These are phyloP conservation scores for Meloe dianella DNA, from an alignment of 2,888 invertebrate species.

Conservation along the genomic window DNA sequence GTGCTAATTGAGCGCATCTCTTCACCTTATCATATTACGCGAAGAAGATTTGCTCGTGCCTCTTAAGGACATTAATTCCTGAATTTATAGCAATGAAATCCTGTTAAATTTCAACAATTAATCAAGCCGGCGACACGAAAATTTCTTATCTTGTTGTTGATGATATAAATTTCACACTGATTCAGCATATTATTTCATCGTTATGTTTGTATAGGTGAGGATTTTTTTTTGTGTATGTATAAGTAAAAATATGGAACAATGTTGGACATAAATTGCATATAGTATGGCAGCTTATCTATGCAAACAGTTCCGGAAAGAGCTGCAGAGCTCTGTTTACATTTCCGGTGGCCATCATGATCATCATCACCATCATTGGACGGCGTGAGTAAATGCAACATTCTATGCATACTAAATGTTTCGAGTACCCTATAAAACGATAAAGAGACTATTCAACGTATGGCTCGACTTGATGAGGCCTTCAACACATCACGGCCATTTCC, in stretches of 20 bases:
- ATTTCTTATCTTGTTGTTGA: constrained; percentile 9
- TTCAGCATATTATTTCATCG: constrained; percentile 6
- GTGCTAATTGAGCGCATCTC: constrained; percentile 42
- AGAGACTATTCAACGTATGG: constrained; percentile 40
- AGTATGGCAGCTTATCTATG: constrained; percentile 41
- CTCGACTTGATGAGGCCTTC: constrained; percentile 29
- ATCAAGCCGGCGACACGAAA: neutral
- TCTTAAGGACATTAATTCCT: constrained; percentile 33
- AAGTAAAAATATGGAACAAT: neutral
- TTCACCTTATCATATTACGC: constrained; percentile 40
- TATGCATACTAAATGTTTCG: constrained; percentile 39
- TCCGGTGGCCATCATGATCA: constrained; percentile 45
- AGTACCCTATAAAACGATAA: constrained; percentile 44
- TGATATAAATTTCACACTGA: neutral
- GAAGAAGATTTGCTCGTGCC: constrained; percentile 35
- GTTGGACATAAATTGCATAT: neutral
- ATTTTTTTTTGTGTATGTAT: neutral
- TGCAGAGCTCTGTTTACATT: constrained; percentile 50
- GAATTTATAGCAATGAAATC: constrained; percentile 11
- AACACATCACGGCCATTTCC: constrained; percentile 30
- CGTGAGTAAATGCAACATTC: constrained; percentile 27
- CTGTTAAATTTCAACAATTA: constrained; percentile 10
- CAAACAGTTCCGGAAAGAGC: constrained; percentile 48
- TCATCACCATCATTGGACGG: constrained; percentile 18
- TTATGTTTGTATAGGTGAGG: neutral